phyloP scores from a whole-genome alignment of 2,888 invertebrate genomes.

The Tricholauxania praeusta region DNA sequence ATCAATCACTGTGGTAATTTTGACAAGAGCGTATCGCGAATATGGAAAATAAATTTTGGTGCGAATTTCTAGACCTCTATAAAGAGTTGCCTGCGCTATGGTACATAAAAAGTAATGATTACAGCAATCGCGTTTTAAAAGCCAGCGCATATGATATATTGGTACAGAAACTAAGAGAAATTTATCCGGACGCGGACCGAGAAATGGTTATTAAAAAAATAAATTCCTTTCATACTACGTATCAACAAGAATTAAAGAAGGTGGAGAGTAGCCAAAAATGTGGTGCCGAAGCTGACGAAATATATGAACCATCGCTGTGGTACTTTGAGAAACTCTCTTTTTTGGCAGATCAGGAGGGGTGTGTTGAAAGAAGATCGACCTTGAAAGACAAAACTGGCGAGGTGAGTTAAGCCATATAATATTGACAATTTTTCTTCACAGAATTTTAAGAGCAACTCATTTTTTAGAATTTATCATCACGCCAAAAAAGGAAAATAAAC shows the following conservation, averaged over 20 bases:
- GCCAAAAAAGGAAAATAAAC: background rate
- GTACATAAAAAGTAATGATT: slow-evolving; percentile 37
- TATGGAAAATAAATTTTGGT: slow-evolving; percentile 70
- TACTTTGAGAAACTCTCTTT: slow-evolving; percentile 39
- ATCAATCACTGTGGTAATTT: too few relatives aligned
- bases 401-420: background rate
- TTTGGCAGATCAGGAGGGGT: slow-evolving; percentile 35
- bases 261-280: slow-evolving; percentile 9
- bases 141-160: slow-evolving; percentile 32
- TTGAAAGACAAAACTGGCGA: too few relatives aligned
- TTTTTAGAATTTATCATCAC: too few relatives aligned
- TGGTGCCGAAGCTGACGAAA: slow-evolving; percentile 6
- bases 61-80: slow-evolving; percentile 74
- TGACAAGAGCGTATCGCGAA: too few relatives aligned
- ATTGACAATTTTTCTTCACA: too few relatives aligned
- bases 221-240: slow-evolving; percentile 35
- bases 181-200: slow-evolving; percentile 35
- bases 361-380: background rate
- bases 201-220: slow-evolving; percentile 38
- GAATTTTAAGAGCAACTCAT: too few relatives aligned
- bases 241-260: slow-evolving; percentile 34
- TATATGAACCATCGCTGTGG: slow-evolving; percentile 36
- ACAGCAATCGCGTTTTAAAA: slow-evolving; percentile 37
- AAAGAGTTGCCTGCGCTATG: slow-evolving; percentile 36
- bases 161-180: slow-evolving; percentile 39